phyloP scores from a whole-genome alignment of 2,113 vertebrate genomes.

The Pachycephala philippinensis region DNA sequence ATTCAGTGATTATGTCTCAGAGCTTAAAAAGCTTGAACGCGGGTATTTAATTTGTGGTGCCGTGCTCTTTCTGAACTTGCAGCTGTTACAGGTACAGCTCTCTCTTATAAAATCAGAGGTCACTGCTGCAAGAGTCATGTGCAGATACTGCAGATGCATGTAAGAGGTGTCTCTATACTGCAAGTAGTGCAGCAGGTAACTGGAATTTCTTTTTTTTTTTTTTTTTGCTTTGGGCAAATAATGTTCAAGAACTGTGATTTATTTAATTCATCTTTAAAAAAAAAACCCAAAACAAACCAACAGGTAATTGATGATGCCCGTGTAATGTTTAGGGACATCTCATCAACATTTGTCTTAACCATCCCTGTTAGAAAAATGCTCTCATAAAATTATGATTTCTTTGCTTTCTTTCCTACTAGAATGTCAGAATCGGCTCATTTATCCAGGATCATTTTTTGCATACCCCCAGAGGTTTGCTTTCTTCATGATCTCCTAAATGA shows the following conservation, averaged over 20 bases:
- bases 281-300: not conserved
- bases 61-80: not conserved
- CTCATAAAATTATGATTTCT: constrained; percentile 58
- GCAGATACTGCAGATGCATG: not conserved
- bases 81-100: not conserved
- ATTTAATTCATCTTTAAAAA: not conserved
- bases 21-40: not conserved
- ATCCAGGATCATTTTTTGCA: not conserved
- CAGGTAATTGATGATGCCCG: constrained; percentile 44
- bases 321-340: constrained; percentile 47
- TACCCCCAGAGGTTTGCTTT: not conserved
- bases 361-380: constrained; percentile 59
- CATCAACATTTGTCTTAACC: constrained; percentile 63
- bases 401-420: constrained; percentile 32
- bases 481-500: not conserved
- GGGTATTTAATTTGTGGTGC: not conserved
- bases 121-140: not conserved
- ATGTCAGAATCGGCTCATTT: constrained; percentile 24
- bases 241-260: constrained; percentile 48
- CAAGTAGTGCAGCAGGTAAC: not conserved
- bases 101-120: not conserved
- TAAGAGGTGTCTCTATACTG: not conserved
- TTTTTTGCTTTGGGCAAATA: constrained; percentile 54
- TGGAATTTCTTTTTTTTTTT: not conserved
- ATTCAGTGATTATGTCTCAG: not conserved